Percentiles rank a stretch among this genome's conserved stretches.
These are phyloP conservation scores for Ceuthmochares aereus DNA, from an alignment of 2,113 vertebrate species.

Conservation along the genomic window DNA sequence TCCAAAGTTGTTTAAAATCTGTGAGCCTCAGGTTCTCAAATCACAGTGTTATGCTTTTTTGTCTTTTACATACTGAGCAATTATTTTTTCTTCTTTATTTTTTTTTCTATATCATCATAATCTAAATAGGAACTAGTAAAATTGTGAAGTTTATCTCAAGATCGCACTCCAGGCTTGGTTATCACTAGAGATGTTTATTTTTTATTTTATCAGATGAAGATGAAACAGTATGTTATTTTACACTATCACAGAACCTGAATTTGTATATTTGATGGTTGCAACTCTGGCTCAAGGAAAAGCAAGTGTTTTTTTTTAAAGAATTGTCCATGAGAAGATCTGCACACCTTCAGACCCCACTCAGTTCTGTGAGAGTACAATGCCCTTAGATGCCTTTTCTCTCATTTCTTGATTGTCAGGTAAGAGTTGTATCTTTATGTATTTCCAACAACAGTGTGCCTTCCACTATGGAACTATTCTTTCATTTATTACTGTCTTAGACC, in stretches of 20 bases:
- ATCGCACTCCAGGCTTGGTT: not conserved
- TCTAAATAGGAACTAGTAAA: not conserved
- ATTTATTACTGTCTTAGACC: not conserved
- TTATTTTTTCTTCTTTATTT: not conserved
- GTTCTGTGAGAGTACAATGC: not conserved
- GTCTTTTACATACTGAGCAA: not conserved
- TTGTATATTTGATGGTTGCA: accelerated
- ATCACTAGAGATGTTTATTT: not conserved
- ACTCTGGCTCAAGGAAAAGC: not conserved
- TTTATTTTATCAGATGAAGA: not conserved
- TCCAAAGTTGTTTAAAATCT: not conserved
- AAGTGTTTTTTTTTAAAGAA: not conserved
- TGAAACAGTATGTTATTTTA: not conserved
- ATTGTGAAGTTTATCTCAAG: not conserved
- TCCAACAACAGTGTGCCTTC: not conserved
- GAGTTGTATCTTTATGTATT: not conserved
- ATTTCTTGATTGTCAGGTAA: not conserved
- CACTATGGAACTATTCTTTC: not conserved
- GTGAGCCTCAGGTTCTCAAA: not conserved
- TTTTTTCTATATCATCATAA: not conserved
- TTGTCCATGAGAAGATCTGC: not conserved
- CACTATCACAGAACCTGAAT: not conserved
- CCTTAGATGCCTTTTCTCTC: not conserved
- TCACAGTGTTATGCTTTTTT: not conserved
- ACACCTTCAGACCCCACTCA: not conserved